A percentile compares a stretch with the other conserved stretches of the same genome.
Conservation (phyloP, 2,888 invertebrate species). For the Parthenolecanium corni region DNA sequence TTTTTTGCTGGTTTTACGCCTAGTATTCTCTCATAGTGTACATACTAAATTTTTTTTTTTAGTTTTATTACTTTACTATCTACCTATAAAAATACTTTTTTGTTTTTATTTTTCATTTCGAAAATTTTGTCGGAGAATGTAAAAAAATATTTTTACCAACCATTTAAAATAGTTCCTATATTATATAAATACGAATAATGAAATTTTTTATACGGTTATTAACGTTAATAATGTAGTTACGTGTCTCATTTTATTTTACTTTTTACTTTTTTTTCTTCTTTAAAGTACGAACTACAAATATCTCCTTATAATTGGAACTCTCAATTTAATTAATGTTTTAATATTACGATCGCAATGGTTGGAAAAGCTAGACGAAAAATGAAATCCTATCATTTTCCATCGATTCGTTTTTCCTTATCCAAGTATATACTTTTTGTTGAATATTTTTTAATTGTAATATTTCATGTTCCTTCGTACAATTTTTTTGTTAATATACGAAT, state of each 20-base stretch:
- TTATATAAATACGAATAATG: neutral
- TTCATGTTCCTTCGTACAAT: conserved; percentile 22
- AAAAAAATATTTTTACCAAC: conserved; percentile 26
- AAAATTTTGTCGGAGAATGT: conserved; percentile 21
- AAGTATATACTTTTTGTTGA: conserved; percentile 22
- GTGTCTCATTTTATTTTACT: neutral
- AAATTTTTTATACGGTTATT: conserved; percentile 8
- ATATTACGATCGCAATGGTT: too few relatives aligned
- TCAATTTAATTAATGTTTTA: too few relatives aligned
- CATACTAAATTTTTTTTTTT: conserved; percentile 2
- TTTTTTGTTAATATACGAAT: conserved; percentile 18
- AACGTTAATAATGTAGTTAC: conserved; percentile 13
- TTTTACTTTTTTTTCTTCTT: neutral
- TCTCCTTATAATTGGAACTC: neutral
- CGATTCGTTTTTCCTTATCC: conserved; percentile 17
- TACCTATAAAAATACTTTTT: neutral
- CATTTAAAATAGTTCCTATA: conserved; percentile 29
- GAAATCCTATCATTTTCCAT: too few relatives aligned
- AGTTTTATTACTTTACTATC: neutral
- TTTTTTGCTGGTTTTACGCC: neutral
- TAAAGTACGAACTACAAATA: neutral
- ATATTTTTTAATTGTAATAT: conserved; percentile 13
- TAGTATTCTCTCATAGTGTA: neutral
- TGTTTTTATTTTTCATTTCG: conserved; percentile 9
- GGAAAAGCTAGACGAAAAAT: too few relatives aligned